phyloP scores from a whole-genome alignment of 2,113 vertebrate genomes.

The Megaceryle torquata region DNA sequence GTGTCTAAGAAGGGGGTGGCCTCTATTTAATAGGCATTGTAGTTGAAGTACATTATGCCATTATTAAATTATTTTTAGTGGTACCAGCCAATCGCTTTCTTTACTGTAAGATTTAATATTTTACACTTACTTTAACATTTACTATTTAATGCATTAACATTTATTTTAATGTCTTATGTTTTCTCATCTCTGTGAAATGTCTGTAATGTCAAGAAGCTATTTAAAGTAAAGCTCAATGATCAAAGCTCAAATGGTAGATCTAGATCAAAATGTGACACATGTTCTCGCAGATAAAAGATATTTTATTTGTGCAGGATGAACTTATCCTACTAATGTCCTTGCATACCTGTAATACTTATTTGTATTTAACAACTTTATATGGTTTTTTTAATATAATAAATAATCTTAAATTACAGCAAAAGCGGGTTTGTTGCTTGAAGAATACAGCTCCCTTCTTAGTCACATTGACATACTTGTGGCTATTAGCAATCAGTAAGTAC shows the following conservation, averaged over 20 bases:
- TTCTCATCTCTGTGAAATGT: background rate
- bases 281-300: background rate
- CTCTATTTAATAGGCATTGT: background rate
- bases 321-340: background rate
- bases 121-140: background rate
- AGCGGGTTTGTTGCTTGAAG: background rate
- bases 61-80: background rate
- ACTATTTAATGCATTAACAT: background rate
- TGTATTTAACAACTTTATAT: background rate
- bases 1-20: background rate
- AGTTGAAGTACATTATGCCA: background rate
- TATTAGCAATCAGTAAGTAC: background rate
- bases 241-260: fast-evolving
- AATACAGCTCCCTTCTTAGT: background rate
- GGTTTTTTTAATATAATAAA: background rate
- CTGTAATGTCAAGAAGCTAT: background rate
- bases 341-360: background rate
- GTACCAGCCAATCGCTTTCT: background rate
- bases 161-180: background rate
- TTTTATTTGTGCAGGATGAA: background rate
- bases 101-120: background rate
- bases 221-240: background rate
- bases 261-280: fast-evolving
- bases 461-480: background rate
- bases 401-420: background rate